Evolutionary conservation across 2,113 vertebrate species (phyloP), one percentile per base, ranked within the genome.

Genomic region (Piprites chloris): DNA sequence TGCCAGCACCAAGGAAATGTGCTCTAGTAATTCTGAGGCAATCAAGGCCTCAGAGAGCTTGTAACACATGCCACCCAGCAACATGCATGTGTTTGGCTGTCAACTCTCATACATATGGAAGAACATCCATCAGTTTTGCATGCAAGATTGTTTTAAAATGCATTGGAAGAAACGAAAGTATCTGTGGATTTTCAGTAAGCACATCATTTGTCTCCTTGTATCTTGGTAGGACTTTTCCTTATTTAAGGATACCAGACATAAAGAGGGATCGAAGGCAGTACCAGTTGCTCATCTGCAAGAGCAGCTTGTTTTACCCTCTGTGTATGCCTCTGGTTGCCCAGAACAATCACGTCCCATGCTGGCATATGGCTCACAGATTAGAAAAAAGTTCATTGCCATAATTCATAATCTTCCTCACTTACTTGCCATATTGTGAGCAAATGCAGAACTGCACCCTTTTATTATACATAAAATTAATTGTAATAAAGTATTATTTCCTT

Each of bases 311-410:
- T 85, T 61, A 79, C 49, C 33, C 24, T 75, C 61, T 67, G 44
- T 72, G 49, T 35, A 23, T 28, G 37, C 30, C 24, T 87, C 81
- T 72, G 56, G 30, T 56, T 90, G 78, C 71, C 62, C 81, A 84
- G 67, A 84, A 39, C 15, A 12, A 58, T 77, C 61, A 61, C 1
- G 0, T 65, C 44, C 61, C 44, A 4, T 39, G 10, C 24, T 59
- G 93, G 73, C 73, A 93, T 89, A 85, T 85, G 87, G 89, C 44
- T 94, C 52, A 63, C 85, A 96, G 65, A 77, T 81, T 52, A 92
- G 72, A 44, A 62, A 49, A 69, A 69, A 44, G 13, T 68, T 79
- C 46, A 26, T 89, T 68, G 58, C 74, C 87, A 76, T 87, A 90
- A 49, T 37, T 94, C 78, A 69, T 69, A 53, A 14, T 93, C 89